A percentile compares a stretch with the other conserved stretches of the same genome.
Conservation (phyloP, 2,797 vertebrate species). For the Sitta carolinensis region DNA sequence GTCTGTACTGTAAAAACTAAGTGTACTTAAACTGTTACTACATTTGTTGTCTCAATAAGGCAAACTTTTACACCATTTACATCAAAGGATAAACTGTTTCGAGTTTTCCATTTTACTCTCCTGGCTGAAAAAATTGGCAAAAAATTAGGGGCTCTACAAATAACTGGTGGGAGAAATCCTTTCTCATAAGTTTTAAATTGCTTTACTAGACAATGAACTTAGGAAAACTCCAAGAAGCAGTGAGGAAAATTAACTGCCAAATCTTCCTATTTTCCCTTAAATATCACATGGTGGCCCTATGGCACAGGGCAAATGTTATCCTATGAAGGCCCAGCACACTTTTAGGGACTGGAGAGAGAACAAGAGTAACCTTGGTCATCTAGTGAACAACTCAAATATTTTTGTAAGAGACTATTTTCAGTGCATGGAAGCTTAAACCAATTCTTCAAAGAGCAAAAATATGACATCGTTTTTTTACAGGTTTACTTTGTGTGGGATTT, state of each 20-base stretch:
- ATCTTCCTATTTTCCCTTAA: neutral
- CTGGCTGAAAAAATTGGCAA: neutral
- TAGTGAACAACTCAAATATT: neutral
- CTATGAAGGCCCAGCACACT: fast-evolving
- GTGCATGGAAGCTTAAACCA: neutral
- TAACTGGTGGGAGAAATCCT: neutral
- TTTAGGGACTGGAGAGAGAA: neutral
- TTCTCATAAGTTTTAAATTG: neutral
- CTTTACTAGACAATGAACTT: neutral
- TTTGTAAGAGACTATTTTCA: neutral
- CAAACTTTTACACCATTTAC: neutral
- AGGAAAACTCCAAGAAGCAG: neutral
- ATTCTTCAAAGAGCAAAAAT: neutral
- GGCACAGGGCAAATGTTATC: no score
- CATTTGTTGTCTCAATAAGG: neutral
- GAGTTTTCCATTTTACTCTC: neutral
- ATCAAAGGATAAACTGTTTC: neutral
- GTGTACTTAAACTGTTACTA: neutral
- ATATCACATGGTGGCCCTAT: neutral
- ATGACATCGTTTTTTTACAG: neutral
- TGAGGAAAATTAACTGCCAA: neutral
- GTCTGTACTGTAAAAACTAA: neutral
- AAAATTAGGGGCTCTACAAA: neutral
- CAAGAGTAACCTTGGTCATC: neutral
- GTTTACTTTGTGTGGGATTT: neutral